Evolutionary conservation across 2,113 vertebrate genomes (phyloP), one percentile per base, ranked within the genome.

Genomic region (Pelecanus crispus): DNA sequence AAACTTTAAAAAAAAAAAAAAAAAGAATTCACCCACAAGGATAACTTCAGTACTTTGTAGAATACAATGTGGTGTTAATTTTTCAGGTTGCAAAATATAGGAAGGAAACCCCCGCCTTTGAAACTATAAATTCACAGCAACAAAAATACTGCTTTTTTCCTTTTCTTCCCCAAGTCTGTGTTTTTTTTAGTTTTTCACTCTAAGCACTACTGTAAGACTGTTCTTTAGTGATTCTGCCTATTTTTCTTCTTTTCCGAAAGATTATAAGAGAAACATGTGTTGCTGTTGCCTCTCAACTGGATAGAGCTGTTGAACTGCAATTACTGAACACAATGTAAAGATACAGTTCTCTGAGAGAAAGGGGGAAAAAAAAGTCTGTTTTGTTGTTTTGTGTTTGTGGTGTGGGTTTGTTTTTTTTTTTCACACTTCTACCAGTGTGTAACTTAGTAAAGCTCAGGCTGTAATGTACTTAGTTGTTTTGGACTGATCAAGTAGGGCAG

Each of bases 31-130:
- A 63, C 12, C 3, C 19, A 6, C 44, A 61, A 66, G 26, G 4
- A 32, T 78, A 70, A 28, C 10, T 44, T 86, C 1, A 13, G 8
- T 66, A 5, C 19, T 45, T n/a, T 38, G 4, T 28, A 65, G n/a
- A 68, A 55, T 32, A 13, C 0, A 1, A 56, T 0, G 0, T 1
- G 13, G 1, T 67, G 18, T n/a, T 81, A 26, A 14, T 58, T 84
- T 88, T 81, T 90, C 34, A 72, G 9, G 24, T 47, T 67, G 11
- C 13, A 81, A 93, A 87, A 65, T 53, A 44, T 0, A 40, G 31
- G 44, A 63, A 42, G 44, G 12, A 52, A 18, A 0, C 2, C 3
- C 13, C 18, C 26, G 31, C 8, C 2, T 71, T 56, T 44, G 52
- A 53, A 78, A 55, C 4, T 38, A 10, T 58, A 44, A 66, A 44